A percentile compares a stretch with the other conserved stretches of the same genome.
Conservation (phyloP, 92 coral and sea anemone species). For the Paramuricea clavata region DNA sequence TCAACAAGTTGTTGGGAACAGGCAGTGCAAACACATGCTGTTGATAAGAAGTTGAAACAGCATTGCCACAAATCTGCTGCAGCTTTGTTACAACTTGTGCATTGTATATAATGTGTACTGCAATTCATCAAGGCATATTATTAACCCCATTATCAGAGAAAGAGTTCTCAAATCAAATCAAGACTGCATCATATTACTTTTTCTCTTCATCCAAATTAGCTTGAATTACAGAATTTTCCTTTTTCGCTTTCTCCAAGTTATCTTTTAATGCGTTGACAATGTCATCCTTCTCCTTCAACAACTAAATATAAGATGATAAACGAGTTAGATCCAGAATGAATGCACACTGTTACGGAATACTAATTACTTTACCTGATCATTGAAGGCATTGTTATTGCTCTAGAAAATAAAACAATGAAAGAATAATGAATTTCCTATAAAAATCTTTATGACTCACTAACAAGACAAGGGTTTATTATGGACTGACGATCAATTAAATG, state of each 20-base stretch:
- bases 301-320: conserved; percentile 47
- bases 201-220: conserved; percentile 86
- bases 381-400: conserved; percentile 83
- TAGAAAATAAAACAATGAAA: conserved; percentile 7
- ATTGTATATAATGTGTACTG: too few species aligned
- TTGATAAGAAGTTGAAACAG: too few species aligned
- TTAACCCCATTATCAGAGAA: too few species aligned
- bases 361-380: conserved; percentile 72
- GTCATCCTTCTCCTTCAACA: conserved; percentile 72
- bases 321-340: background rate
- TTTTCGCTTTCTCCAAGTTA: conserved; percentile 71
- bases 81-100: too few species aligned
- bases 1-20: too few species aligned
- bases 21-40: too few species aligned
- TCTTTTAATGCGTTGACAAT: conserved; percentile 72
- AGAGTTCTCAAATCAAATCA: background rate
- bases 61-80: too few species aligned
- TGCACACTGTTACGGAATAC: too few species aligned
- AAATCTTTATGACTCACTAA: too few species aligned
- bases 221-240: conserved; percentile 77
- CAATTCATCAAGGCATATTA: too few species aligned
- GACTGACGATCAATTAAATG: background rate
- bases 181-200: conserved; percentile 65
- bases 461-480: too few species aligned
- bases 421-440: too few species aligned